Base-by-base conservation (phyloP, 2,797 vertebrate species). In the Scolopax rusticola region DNA sequence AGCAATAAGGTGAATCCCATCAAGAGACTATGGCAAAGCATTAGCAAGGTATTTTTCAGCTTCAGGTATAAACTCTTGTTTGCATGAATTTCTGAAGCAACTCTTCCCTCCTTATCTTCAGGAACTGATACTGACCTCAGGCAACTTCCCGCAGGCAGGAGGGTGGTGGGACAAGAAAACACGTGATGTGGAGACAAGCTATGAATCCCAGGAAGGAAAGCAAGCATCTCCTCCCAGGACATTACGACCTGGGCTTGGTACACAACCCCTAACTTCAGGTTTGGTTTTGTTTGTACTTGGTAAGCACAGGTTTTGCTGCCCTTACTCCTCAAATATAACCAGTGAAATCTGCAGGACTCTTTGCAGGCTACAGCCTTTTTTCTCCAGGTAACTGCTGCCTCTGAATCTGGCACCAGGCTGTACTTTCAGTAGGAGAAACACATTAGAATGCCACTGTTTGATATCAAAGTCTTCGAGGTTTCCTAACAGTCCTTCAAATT, bases 181-280 rank as follows among this genome's bases (percentile, higher is more conserved):
- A 2, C 0, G 0, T 20, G 47, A 38, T 2, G 0, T 41, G 16
- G 33, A 87, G 45, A 76, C 40, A 68, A 90, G 47, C 23, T 33
- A 33, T 21, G 27, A 94, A 87, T 80, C 51, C 48, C 57, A 60
- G 20, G 18, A 61, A 61, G 23, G 32, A 87, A 27, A 78, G 16
- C 0, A 1, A 93, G 48, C 67, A 32, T 33, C 64, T 85, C 13
- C 38, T 65, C 38, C 43, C 45, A 73, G 56, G 68, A 23, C 40
- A 12, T 32, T 48, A 12, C 0, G 1, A 65, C 47, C 69, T 8
- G 27, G 57, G 36, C 33, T 78, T 51, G 48, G 63, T 12, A 67
- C n/a, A 76, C n/a, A 90, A 13, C 12, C 53, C 48, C 57, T 47
- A 47, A 48, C 18, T 38, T 77, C 13, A 5, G 28, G 12, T 89